Base-by-base conservation (phyloP, 2,888 invertebrate genomes). In the Ectemnius cavifrons region DNA sequence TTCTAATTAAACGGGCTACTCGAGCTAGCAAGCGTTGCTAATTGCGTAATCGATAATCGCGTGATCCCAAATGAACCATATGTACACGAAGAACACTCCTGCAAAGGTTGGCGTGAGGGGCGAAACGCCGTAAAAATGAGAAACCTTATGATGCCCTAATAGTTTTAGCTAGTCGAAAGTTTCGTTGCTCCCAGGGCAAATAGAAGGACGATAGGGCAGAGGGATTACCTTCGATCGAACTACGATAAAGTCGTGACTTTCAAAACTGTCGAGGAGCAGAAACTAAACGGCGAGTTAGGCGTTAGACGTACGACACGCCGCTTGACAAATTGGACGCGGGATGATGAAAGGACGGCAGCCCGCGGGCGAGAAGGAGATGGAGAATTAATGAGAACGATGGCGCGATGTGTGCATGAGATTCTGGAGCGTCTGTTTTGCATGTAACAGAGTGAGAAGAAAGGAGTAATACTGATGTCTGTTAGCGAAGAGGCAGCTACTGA, bases 361-460 rank as follows among this genome's bases (percentile, higher is more conserved):
- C 52, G 52, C 5, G 16, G 52, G 16, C 14, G 37, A 37, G 16
- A 52, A 52, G 16, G 52, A n/a, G 47, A 2, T 2, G n/a, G 27
- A 14, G 61, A 37, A 46, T 61, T 45, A 45, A 37, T 37, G 61
- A 37, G 27, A 61, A 61, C 16, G 52, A 52, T 16, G 52, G 14
- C 52, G 16, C 52, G 16, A 16, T 52, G 52, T 52, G 52, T 52
- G 52, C 13, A 14, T 52, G 16, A 16, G 37, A 37, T 37, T 6
- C 3, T 8, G 6, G 37, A 27, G 61, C 18, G 61, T 37, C n/a
- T 60, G n/a, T 60, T n/a, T 60, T 52, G 52, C n/a, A 14, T 52
- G 52, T 5, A 14, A 52, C 27, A 16, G 28, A 28, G 23, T 37
- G 28, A 60, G 27, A 63, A 28, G 23, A 47, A 20, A 47, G 23